These are phyloP conservation scores for Atrina japonica DNA, from an alignment of 2,888 invertebrate genomes.

Conservation along the genomic window DNA sequence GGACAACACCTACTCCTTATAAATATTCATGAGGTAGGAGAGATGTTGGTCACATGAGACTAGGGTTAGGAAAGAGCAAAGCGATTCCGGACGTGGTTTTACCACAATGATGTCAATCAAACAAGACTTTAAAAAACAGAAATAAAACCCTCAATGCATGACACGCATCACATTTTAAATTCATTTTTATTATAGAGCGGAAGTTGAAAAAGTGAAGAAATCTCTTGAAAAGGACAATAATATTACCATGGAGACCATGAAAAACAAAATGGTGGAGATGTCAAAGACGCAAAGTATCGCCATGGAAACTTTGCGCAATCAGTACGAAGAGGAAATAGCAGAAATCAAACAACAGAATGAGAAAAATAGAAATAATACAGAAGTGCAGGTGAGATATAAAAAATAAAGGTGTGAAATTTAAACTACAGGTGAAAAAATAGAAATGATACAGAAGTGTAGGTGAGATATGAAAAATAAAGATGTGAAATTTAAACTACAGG, in stretches of 20 bases:
- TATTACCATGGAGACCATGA: slow-evolving; percentile 67
- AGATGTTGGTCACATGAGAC: too few species aligned
- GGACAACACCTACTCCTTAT: too few species aligned
- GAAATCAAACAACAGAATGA: slow-evolving; percentile 24
- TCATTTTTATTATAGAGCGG: slow-evolving; percentile 37
- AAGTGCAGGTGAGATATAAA: slow-evolving; percentile 36
- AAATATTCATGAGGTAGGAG: too few species aligned
- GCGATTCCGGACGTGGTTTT: too few species aligned
- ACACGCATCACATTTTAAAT: too few species aligned
- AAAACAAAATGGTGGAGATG: slow-evolving; percentile 64
- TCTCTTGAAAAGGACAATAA: slow-evolving; percentile 63
- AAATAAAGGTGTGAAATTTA: neutral
- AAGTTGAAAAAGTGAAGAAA: slow-evolving; percentile 57
- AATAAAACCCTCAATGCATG: too few species aligned
- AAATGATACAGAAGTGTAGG: neutral
- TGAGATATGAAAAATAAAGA: neutral
- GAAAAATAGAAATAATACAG: slow-evolving; percentile 31
- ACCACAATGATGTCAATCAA: too few species aligned
- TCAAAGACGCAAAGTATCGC: slow-evolving; percentile 38
- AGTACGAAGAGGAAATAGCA: slow-evolving; percentile 28
- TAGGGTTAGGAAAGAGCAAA: too few species aligned
- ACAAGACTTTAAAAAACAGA: too few species aligned
- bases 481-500: too few species aligned
- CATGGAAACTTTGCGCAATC: slow-evolving; percentile 32
- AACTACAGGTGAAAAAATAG: neutral